Conservation (phyloP, 2,797 vertebrate genomes). For the Thunnus albacares region DNA sequence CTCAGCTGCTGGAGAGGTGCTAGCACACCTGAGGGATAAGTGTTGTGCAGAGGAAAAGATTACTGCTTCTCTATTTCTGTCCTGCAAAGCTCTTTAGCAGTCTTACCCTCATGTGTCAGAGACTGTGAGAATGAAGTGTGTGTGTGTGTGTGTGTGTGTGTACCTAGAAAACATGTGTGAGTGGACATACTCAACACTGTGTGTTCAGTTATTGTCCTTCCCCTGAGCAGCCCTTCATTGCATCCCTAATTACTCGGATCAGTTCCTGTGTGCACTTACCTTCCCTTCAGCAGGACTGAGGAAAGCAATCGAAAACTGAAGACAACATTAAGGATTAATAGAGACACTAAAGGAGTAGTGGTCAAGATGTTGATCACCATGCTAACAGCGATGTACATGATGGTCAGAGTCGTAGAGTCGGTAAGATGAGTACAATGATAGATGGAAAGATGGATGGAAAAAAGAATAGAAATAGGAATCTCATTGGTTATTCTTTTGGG, state of each 20-base stretch:
- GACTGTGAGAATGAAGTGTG: constrained; percentile 53
- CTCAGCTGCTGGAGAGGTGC: constrained; percentile 28
- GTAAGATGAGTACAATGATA: constrained; percentile 79
- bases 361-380: constrained; percentile 90
- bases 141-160: constrained; percentile 42
- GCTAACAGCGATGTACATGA: constrained; percentile 90
- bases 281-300: constrained; percentile 45
- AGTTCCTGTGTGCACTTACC: constrained; percentile 35
- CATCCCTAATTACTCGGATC: constrained; percentile 35
- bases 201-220: constrained; percentile 30
- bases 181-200: constrained; percentile 42
- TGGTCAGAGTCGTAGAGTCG: constrained; percentile 87
- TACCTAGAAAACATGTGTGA: constrained; percentile 25
- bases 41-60: constrained; percentile 78
- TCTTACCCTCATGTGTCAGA: constrained; percentile 73
- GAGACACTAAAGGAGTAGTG: constrained; percentile 40
- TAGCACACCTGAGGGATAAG: constrained; percentile 76
- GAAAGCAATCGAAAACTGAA: constrained; percentile 22
- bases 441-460: constrained; percentile 1
- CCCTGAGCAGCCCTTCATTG: constrained; percentile 11
- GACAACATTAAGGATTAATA: constrained; percentile 45
- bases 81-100: constrained; percentile 85
- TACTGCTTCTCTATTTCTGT: constrained; percentile 86
- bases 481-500: neutral
- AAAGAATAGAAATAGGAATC: neutral